Conservation (phyloP, 2,888 invertebrate genomes). For the Lithophane ornitopus region DNA sequence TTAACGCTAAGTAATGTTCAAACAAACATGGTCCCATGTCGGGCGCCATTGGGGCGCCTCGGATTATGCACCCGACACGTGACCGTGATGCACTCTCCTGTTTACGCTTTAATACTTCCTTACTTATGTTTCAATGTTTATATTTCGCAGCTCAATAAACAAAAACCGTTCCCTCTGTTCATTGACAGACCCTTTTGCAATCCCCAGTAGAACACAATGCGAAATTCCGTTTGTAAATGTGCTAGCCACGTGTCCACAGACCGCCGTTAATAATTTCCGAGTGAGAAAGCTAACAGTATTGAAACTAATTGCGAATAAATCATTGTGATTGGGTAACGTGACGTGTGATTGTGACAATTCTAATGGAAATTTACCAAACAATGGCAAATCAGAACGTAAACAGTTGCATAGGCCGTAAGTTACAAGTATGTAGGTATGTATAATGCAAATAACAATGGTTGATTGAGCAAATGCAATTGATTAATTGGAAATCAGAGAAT, state of each 20-base stretch:
- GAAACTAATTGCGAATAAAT: constrained; percentile 77
- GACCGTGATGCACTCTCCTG: constrained; percentile 66
- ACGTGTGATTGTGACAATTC: constrained; percentile 49
- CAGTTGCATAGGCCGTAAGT: constrained; percentile 31
- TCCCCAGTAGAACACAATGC: constrained; percentile 22
- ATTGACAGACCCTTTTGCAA: constrained; percentile 46
- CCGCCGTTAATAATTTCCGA: constrained; percentile 61
- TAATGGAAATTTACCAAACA: constrained; percentile 49
- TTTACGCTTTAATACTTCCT: constrained; percentile 70
- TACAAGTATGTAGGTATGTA: not conserved
- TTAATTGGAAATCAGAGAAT: not conserved
- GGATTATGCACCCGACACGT: constrained; percentile 67
- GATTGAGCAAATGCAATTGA: constrained; percentile 3
- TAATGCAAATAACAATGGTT: constrained; percentile 25
- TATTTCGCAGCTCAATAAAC: constrained; percentile 76
- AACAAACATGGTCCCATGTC: constrained; percentile 71
- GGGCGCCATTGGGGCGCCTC: constrained; percentile 69
- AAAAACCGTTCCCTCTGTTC: constrained; percentile 55
- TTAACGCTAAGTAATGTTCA: constrained; percentile 71
- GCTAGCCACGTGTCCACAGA: constrained; percentile 62
- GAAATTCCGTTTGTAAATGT: constrained; percentile 50
- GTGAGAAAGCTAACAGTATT: constrained; percentile 66
- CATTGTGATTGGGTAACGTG: constrained; percentile 64
- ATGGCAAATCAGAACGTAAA: constrained; percentile 40
- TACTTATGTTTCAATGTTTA: constrained; percentile 75